phyloP scores from a whole-genome alignment of 2,797 vertebrate species.

The Silurus aristotelis region DNA sequence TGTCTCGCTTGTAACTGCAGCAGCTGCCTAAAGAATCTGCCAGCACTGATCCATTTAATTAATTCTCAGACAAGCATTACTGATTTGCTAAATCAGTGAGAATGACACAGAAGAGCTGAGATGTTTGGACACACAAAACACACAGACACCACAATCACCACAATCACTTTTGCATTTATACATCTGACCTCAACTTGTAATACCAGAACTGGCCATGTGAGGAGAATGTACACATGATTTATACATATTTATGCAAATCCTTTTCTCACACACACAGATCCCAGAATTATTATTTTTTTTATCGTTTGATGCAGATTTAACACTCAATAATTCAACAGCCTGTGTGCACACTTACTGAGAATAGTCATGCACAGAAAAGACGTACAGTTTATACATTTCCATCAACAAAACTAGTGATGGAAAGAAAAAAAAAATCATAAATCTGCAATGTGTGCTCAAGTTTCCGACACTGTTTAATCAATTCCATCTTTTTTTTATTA shows the following conservation, averaged over 20 bases:
- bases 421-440: constrained; percentile 58
- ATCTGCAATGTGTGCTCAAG: constrained; percentile 66
- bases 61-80: constrained; percentile 82
- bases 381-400: constrained; percentile 35
- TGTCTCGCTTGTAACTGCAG: constrained; percentile 60
- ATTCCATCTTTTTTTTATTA: constrained; percentile 62
- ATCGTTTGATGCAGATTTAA: no score
- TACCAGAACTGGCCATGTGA: constrained; percentile 34
- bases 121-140: constrained; percentile 75
- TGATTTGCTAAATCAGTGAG: constrained; percentile 83
- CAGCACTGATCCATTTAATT: constrained; percentile 81
- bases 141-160: constrained; percentile 52
- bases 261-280: background rate
- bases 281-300: background rate
- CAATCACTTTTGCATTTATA: constrained; percentile 58
- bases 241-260: background rate
- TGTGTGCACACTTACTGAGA: constrained; percentile 41
- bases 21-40: constrained; percentile 72
- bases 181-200: constrained; percentile 30
- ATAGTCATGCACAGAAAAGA: constrained; percentile 52
- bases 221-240: constrained; percentile 29
- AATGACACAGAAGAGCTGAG: constrained; percentile 75
- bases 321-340: constrained; percentile 62
- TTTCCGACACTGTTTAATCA: constrained; percentile 70
- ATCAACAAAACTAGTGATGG: constrained; percentile 57